Evolutionary conservation across 2,797 vertebrate genomes (phyloP).

Genomic region (Saxicola maurus): DNA sequence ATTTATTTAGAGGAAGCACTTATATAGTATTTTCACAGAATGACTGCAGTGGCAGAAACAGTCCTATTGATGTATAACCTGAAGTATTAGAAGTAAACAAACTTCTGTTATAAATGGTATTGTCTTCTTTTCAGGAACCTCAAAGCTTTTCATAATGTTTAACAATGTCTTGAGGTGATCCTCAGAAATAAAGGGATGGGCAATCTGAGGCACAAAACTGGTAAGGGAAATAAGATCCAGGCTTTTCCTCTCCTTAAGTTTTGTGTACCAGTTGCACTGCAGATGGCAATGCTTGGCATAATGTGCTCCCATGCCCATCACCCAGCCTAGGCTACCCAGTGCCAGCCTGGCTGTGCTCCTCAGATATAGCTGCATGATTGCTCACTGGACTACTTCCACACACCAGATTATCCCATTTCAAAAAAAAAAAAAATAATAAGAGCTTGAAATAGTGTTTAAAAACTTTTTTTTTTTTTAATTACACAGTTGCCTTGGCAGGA

Average conservation of each 20-base stretch:
- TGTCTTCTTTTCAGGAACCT: background rate
- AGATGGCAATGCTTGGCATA: background rate
- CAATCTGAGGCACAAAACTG: background rate
- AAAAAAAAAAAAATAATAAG: background rate
- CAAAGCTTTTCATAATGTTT: background rate
- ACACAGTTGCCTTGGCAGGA: background rate
- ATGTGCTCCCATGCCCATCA: rapidly evolving
- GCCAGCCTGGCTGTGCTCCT: background rate
- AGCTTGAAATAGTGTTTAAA: rapidly evolving
- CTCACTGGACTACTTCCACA: background rate
- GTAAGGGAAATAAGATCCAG: background rate
- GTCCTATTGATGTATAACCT: background rate
- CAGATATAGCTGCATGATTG: background rate
- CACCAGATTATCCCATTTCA: background rate
- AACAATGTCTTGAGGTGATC: background rate
- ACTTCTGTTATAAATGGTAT: background rate
- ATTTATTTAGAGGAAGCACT: slow-evolving; percentile 12
- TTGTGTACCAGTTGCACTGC: background rate
- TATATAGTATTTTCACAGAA: background rate
- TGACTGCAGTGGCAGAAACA: background rate
- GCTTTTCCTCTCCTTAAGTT: background rate
- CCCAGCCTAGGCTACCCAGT: background rate
- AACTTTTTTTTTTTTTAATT: background rate
- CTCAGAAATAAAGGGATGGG: background rate
- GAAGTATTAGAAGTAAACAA: background rate